Evolutionary conservation across 1,140 invertebrate genomes (phyloP), one percentile per base, ranked within the genome.

Genomic region (Drosophila tropicalis): DNA sequence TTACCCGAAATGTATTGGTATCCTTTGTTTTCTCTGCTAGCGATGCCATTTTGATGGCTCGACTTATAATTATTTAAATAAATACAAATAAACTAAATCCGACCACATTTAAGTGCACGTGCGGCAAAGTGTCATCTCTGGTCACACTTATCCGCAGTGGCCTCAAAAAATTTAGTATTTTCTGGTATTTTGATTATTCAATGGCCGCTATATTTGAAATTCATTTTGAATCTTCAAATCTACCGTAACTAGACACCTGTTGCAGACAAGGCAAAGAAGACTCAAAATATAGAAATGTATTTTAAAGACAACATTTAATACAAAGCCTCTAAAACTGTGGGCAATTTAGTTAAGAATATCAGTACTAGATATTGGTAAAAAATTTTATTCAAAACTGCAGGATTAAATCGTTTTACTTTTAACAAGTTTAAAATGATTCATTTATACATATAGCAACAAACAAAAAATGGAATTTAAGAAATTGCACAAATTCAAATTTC

Each of bases 1-100:
- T 93, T 94, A 97, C 96, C 92, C 95, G 95, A 93, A 97, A 97
- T 9, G 95, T 96, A 87, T 97, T 97, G 3, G 94, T 93, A 69
- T 95, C 93, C 93, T 97, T 97, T 75, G 97, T 96, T 72, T 96
- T 95, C 34, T 93, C 93, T 32, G 96, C 95, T 80, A 83, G 94
- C 95, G 96, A 80, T 87, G 96, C 96, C 96, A 96, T 96, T 71
- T 89, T 94, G 19, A 0, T 29, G n/a, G 64, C 66, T 76, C 57
- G 62, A 66, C 76, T 70, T 54, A 44, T 67, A 7, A 22, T 51
- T 54, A 13, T 36, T n/a, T 9, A 34, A 25, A 17, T 66, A 41
- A 22, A 15, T 54, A 29, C 65, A 62, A 36, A 36, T 61, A 39
- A 40, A n/a, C 40, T 40, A 66, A 58, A 67, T 67, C 55, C 44